These are phyloP conservation scores for Tympanoctomys barrerae DNA, from an alignment of 2,797 vertebrate species.

Conservation along the genomic window DNA sequence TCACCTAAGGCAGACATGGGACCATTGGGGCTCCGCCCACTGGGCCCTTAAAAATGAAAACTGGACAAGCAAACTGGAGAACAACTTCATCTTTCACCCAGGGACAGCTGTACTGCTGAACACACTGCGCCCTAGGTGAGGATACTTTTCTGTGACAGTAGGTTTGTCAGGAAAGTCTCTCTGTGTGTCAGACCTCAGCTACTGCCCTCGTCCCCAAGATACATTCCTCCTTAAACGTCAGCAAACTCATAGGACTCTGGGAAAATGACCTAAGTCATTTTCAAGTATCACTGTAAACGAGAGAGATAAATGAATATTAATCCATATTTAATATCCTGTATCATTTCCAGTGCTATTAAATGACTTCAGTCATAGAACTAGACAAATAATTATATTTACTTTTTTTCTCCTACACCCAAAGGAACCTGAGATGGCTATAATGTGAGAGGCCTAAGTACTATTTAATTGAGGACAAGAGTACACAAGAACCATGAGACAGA, in stretches of 20 bases:
- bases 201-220: not conserved
- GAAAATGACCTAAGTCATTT: not conserved
- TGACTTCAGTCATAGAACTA: not conserved
- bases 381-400: constrained; percentile 35
- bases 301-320: not conserved
- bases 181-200: not conserved
- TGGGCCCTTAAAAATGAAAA: not conserved
- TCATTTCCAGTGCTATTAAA: not conserved
- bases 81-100: not conserved
- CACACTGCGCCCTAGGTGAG: not conserved
- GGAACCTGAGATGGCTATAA: not conserved
- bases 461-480: constrained; percentile 8
- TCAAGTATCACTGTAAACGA: not conserved
- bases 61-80: not conserved
- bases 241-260: not conserved
- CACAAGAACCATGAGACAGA: not conserved
- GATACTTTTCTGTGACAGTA: not conserved
- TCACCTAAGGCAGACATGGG: not conserved
- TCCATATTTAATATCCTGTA: not conserved
- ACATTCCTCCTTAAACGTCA: not conserved
- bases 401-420: not conserved
- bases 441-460: not conserved
- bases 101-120: not conserved
- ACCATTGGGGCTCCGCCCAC: not conserved
- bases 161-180: not conserved